Base-by-base conservation (phyloP, 1,140 invertebrate species). In the Ceratosolen solmsi region DNA sequence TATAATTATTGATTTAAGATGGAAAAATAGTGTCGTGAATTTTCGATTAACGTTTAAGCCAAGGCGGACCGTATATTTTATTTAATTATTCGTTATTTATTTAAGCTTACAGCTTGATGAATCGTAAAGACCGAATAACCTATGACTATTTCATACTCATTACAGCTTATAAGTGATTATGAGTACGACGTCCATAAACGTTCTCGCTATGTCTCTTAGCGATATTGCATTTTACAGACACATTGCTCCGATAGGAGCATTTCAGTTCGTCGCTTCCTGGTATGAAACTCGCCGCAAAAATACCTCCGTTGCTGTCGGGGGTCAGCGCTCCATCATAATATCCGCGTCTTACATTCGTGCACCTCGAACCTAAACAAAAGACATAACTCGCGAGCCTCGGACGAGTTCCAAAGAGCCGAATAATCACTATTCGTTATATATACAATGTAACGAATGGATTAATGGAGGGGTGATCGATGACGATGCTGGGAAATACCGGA, bases 11-110 rank as follows among this genome's bases (percentile, higher is more conserved):
- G n/a, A n/a, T n/a, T n/a, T n/a, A n/a, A n/a, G n/a, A n/a, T n/a
- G n/a, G n/a, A n/a, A n/a, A n/a, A n/a, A n/a, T n/a, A n/a, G n/a
- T n/a, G n/a, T n/a, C n/a, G n/a, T n/a, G n/a, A n/a, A n/a, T n/a
- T n/a, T n/a, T 46, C 13, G 41, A 46, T 46, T 13, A 13, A 46
- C 5, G 41, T 13, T 46, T 46, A 13, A 46, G 13, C 13, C 13
- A 46, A 7, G 41, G 41, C 13, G 5, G 41, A 46, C 5, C 41
- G 41, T 46, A 46, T 46, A 68, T 68, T 68, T 36, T 38, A 36
- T 68, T 36, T 36, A 68, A 38, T n/a, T 68, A 68, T 68, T 33
- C 38, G 63, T 38, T 38, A 68, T 33, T 63, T 63, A 63, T 63
- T 63, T 2, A 33, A 63, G n/a, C 25, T 3, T 15, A 63, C 3